These are phyloP conservation scores for Macropus fuliginosus DNA, from an alignment of 2,797 vertebrate genomes.

Conservation along the genomic window DNA sequence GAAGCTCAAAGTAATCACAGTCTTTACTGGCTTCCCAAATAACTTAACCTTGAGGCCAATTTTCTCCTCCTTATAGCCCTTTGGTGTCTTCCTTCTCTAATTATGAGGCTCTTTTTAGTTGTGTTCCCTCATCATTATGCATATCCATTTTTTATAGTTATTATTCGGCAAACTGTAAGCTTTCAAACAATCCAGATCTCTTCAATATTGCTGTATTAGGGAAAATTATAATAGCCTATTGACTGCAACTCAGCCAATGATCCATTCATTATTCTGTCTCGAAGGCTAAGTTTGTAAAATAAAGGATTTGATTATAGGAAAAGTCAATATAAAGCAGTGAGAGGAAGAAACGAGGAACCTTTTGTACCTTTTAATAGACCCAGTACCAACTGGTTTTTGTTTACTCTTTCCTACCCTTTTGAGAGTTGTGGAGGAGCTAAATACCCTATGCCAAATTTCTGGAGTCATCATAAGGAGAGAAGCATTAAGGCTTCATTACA, in stretches of 20 bases:
- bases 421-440: not conserved
- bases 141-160: constrained; percentile 71
- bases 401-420: constrained; percentile 6
- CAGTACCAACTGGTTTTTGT: constrained; percentile 4
- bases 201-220: constrained; percentile 83
- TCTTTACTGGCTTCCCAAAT: constrained; percentile 36
- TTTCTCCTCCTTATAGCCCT: constrained; percentile 58
- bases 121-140: constrained; percentile 55
- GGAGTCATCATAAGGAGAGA: not conserved
- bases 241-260: constrained; percentile 81
- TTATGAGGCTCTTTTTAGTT: constrained; percentile 24
- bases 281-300: constrained; percentile 81
- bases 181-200: constrained; percentile 78
- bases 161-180: constrained; percentile 73
- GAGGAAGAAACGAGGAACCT: constrained; percentile 46
- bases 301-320: constrained; percentile 83
- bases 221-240: constrained; percentile 86
- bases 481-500: not conserved
- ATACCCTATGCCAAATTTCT: not conserved
- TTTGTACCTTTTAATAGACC: constrained; percentile 63
- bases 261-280: constrained; percentile 83
- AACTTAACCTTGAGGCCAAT: constrained; percentile 65
- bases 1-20: not conserved
- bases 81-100: constrained; percentile 47
- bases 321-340: constrained; percentile 82